Conservation (phyloP, 2,113 vertebrate genomes). For the Hyperopisus bebe region DNA sequence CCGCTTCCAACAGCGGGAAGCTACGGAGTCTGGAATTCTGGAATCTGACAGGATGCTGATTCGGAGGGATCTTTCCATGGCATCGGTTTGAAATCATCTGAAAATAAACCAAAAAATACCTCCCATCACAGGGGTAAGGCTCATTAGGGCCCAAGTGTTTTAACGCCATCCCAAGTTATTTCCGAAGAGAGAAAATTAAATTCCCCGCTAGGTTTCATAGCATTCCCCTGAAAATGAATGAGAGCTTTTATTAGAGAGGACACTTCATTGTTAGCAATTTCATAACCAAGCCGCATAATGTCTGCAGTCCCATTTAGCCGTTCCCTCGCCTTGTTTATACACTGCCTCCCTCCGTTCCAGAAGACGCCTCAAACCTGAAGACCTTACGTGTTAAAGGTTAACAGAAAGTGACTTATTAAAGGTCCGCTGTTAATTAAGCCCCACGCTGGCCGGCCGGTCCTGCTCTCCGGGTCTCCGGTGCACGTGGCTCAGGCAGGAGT, state of each 20-base stretch:
- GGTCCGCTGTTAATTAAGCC: not conserved
- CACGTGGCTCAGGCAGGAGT: not conserved
- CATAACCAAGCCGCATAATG: slow-evolving; percentile 46
- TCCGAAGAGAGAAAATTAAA: slow-evolving; percentile 44
- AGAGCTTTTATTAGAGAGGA: slow-evolving; percentile 48
- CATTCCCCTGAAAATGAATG: slow-evolving; percentile 47
- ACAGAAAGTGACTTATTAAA: not conserved
- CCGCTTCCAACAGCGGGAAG: not conserved
- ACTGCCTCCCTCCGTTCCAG: slow-evolving; percentile 56
- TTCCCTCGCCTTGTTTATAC: slow-evolving; percentile 22
- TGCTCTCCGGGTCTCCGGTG: not conserved
- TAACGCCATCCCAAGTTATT: slow-evolving; percentile 34
- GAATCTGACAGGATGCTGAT: not conserved
- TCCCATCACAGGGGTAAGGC: slow-evolving; percentile 18
- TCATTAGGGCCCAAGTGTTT: slow-evolving; percentile 39
- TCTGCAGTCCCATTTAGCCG: slow-evolving; percentile 32
- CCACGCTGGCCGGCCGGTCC: not conserved
- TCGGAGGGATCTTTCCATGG: not conserved
- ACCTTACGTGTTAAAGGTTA: slow-evolving; percentile 59
- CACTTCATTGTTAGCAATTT: slow-evolving; percentile 55
- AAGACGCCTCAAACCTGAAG: slow-evolving; percentile 54
- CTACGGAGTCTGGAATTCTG: not conserved
- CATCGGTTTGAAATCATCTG: not conserved
- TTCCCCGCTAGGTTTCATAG: slow-evolving; percentile 38
- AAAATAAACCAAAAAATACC: not conserved